These are phyloP conservation scores for Drosophila guanche DNA, from an alignment of 1,140 invertebrate genomes.

Conservation along the genomic window DNA sequence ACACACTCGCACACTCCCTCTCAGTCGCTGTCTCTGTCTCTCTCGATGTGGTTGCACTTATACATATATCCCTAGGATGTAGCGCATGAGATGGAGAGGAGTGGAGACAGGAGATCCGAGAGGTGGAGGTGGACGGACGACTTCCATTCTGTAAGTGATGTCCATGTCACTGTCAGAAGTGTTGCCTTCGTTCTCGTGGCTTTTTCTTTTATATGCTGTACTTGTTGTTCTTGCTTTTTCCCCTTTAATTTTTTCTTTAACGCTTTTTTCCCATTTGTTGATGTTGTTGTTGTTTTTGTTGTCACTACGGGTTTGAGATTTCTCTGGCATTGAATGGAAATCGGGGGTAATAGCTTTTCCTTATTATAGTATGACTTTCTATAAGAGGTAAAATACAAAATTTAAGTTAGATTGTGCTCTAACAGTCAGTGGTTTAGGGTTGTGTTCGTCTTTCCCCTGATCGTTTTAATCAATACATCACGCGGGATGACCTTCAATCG, in stretches of 20 bases:
- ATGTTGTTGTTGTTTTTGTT: slow-evolving; percentile 2
- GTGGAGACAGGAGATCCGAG: too few species aligned
- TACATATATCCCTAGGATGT: slow-evolving; percentile 28
- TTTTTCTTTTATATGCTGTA: slow-evolving; percentile 36
- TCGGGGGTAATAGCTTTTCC: slow-evolving; percentile 8
- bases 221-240: slow-evolving; percentile 24
- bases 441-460: too few species aligned
- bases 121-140: slow-evolving; percentile 23
- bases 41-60: slow-evolving; percentile 50
- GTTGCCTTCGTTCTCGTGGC: slow-evolving; percentile 36
- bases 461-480: too few species aligned
- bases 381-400: too few species aligned
- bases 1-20: slow-evolving; percentile 26
- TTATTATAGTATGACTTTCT: not conserved
- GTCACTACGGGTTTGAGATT: slow-evolving; percentile 10
- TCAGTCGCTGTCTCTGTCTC: too few species aligned
- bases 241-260: slow-evolving; percentile 25
- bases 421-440: too few species aligned
- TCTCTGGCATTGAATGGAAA: slow-evolving; percentile 10
- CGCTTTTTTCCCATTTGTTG: slow-evolving; percentile 11
- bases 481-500: too few species aligned
- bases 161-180: slow-evolving; percentile 72
- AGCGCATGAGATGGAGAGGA: slow-evolving; percentile 16
- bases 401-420: not conserved
- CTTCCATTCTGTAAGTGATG: slow-evolving; percentile 77